Base-by-base conservation (phyloP, 2,113 vertebrate genomes). In the Trematocara variabile region DNA sequence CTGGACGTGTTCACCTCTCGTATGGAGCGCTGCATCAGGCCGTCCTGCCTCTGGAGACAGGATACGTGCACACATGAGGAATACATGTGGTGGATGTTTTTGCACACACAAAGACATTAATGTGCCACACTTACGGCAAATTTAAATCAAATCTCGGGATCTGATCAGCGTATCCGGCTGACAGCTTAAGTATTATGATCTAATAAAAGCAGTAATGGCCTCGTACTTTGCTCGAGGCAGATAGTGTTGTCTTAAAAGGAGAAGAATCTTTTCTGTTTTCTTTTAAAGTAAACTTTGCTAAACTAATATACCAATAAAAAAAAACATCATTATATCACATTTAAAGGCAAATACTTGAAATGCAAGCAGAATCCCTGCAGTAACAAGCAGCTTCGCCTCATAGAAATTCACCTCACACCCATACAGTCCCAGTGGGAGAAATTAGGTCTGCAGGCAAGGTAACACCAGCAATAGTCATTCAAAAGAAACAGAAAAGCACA, bases 1-100 rank as follows among this genome's bases (percentile, higher is more conserved):
- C 97, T 99, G 68, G 97, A 98, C 5, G 98, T 99, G 95, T 99
- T 99, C 93, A 99, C 98, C 94, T 99, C 98, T 9, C 98, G 95
- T 94, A 99, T 99, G 91, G 97, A 98, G 82, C 98, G 97, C 93
- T 98, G 98, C 96, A 98, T 97, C 37, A 98, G 96, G 8, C 98
- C 98, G 1, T 99, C 98, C 87, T 98, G 98, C 84, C 98, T 96
- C 98, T 99, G 95, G 48, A 83, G 28, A 77, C 2, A 2, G 78
- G 3, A 77, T 56, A 55, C 5, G 8, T 7, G 68, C 0, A 30
- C 8, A 34, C 25, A 50, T 50, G 46, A 46, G 7, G 30, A 11
- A 83, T 56, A 50, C 25, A 75, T n/a, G 16, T 12, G 16, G 70
- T 12, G 44, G 70, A 75, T 18, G 41, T 14, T 75, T 75, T 48